These are phyloP conservation scores for Leptinotarsa lineolata DNA, from an alignment of 1,140 invertebrate genomes.

Conservation along the genomic window DNA sequence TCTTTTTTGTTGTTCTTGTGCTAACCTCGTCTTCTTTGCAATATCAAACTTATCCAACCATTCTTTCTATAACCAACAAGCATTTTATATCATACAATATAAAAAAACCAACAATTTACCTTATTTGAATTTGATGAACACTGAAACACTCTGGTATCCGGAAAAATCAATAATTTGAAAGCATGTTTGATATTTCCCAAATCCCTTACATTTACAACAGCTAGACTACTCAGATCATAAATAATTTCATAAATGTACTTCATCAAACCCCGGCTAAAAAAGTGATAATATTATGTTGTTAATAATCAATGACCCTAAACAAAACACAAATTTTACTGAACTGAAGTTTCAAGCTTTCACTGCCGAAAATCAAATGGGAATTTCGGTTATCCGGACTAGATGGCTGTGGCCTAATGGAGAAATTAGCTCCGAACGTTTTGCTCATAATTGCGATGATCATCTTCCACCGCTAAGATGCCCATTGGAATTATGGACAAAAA, in stretches of 20 bases:
- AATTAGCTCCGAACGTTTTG: too few species aligned
- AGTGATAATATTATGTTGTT: too few species aligned
- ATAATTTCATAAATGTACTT: slow-evolving; percentile 87
- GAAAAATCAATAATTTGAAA: slow-evolving; percentile 93
- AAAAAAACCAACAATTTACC: slow-evolving; percentile 48
- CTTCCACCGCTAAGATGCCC: too few species aligned
- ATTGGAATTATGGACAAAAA: too few species aligned
- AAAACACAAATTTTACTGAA: too few species aligned
- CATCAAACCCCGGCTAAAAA: slow-evolving; percentile 72
- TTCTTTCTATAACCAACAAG: slow-evolving; percentile 69
- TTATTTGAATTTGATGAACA: slow-evolving; percentile 84
- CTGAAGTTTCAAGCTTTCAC: too few species aligned
- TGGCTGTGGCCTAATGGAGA: too few species aligned
- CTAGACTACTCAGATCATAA: slow-evolving; percentile 90
- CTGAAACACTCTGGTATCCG: slow-evolving; percentile 91
- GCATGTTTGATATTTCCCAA: slow-evolving; percentile 87
- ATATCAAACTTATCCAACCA: slow-evolving; percentile 94
- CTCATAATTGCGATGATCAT: too few species aligned
- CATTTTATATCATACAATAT: background rate
- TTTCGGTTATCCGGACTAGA: too few species aligned
- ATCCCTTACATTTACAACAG: slow-evolving; percentile 94
- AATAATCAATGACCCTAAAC: too few species aligned
- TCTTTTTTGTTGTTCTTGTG: slow-evolving; percentile 68
- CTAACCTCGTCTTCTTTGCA: slow-evolving; percentile 82
- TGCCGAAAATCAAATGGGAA: too few species aligned